Conservation (phyloP, 2,113 vertebrate species). For the Maccullochella peelii region DNA sequence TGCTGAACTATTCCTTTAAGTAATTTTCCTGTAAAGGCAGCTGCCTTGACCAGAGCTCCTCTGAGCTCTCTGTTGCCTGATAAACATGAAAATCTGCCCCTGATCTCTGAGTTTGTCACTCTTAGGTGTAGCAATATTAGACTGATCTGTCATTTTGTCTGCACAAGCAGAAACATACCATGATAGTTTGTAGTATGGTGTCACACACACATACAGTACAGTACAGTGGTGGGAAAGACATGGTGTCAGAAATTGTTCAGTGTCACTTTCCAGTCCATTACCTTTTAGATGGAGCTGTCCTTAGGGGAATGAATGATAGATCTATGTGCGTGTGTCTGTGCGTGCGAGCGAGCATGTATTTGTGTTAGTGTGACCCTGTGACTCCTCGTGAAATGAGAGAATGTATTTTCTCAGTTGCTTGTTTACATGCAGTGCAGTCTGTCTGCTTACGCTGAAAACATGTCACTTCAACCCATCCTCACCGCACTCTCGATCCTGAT, state of each 20-base stretch:
- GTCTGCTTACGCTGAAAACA: slow-evolving; percentile 27
- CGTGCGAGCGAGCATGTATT: background rate
- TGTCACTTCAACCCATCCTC: slow-evolving; percentile 36
- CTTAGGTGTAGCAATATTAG: background rate
- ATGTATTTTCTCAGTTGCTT: slow-evolving; percentile 31
- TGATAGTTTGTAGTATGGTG: slow-evolving; percentile 12
- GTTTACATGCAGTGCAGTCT: slow-evolving; percentile 50
- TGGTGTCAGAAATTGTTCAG: slow-evolving; percentile 51
- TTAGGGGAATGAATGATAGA: slow-evolving; percentile 45
- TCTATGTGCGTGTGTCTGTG: slow-evolving; percentile 22
- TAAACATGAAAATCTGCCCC: background rate
- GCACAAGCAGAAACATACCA: background rate
- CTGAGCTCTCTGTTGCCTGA: background rate
- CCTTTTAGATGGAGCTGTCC: slow-evolving; percentile 36
- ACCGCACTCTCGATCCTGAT: slow-evolving; percentile 16
- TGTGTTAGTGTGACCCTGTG: slow-evolving; percentile 17
- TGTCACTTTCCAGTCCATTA: slow-evolving; percentile 69
- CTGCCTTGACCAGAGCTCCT: background rate
- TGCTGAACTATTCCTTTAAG: background rate
- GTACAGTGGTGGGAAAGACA: slow-evolving; percentile 10
- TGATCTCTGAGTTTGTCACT: background rate
- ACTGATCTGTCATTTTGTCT: slow-evolving; percentile 13
- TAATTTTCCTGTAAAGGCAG: slow-evolving; percentile 1
- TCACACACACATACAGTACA: background rate
- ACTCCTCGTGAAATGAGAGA: slow-evolving; percentile 36